phyloP scores from a whole-genome alignment of 2,888 invertebrate genomes.

The Silvanus unidentatus region DNA sequence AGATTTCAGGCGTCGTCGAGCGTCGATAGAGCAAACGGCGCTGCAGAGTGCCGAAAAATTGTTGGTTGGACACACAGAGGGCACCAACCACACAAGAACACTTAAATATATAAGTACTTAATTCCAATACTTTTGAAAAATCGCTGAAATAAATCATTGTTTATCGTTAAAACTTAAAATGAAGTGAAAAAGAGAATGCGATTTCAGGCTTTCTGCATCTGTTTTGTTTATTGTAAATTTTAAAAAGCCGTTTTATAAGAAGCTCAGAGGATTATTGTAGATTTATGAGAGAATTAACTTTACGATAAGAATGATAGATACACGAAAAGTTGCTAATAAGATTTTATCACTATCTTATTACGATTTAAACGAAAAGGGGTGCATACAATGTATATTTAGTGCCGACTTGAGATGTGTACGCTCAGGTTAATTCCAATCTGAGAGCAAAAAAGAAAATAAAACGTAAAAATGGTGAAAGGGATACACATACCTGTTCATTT shows the following conservation, averaged over 20 bases:
- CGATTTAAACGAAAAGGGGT: conserved; percentile 5
- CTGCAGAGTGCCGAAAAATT: not conserved
- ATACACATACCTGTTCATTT: no score
- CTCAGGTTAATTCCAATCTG: conserved; percentile 34
- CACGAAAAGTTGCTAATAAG: conserved; percentile 32
- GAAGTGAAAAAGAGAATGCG: no score
- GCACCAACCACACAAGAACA: no score
- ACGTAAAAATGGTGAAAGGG: conserved; percentile 20
- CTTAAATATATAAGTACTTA: no score
- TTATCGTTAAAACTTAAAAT: no score
- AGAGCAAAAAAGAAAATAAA: conserved; percentile 22
- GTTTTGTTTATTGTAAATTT: no score
- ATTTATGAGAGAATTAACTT: conserved; percentile 35
- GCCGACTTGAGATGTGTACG: conserved; percentile 26
- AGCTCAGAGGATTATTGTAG: conserved; percentile 29
- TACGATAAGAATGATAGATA: conserved; percentile 35
- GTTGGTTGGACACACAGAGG: conserved; percentile 5
- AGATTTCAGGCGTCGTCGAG: conserved; percentile 22
- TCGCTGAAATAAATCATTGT: no score
- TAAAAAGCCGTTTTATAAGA: no score
- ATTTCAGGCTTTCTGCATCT: no score
- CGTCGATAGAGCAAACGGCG: conserved; percentile 5
- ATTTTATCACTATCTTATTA: conserved; percentile 41
- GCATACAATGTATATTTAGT: no score
- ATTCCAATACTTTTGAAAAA: no score